Evolutionary conservation across 2,888 invertebrate genomes (phyloP).

Genomic region (Trichopria drosophilae): DNA sequence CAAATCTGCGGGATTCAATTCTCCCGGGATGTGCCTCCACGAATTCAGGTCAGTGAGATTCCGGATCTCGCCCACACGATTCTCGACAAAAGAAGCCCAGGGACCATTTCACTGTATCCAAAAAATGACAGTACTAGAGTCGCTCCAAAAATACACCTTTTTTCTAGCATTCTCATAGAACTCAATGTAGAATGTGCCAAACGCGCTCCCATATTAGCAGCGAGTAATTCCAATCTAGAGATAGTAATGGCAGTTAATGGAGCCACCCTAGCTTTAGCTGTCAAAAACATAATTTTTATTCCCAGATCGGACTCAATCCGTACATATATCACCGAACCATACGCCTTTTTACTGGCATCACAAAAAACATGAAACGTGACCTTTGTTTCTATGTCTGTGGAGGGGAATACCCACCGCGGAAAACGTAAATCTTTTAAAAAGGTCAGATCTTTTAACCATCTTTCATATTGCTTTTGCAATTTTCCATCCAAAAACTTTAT

Average conservation of each 20-base stretch:
- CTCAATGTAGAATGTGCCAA: background rate
- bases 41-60: slow-evolving; percentile 9
- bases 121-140: slow-evolving; percentile 9
- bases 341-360: slow-evolving; percentile 21
- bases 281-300: slow-evolving; percentile 7
- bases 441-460: slow-evolving; percentile 2
- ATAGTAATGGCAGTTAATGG: slow-evolving; percentile 2
- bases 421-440: slow-evolving; percentile 1
- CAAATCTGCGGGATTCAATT: slow-evolving; percentile 37
- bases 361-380: slow-evolving; percentile 14
- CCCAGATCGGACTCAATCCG: background rate
- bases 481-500: slow-evolving; percentile 11
- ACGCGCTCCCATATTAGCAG: slow-evolving; percentile 12
- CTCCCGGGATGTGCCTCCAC: slow-evolving; percentile 44
- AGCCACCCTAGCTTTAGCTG: slow-evolving; percentile 15
- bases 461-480: background rate
- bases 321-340: slow-evolving; percentile 8
- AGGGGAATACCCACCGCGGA: background rate
- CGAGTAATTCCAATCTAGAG: slow-evolving; percentile 16
- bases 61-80: slow-evolving; percentile 42
- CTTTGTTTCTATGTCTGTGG: background rate
- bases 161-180: background rate
- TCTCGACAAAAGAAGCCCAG: slow-evolving; percentile 40
- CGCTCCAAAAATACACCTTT: slow-evolving; percentile 6
- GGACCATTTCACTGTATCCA: slow-evolving; percentile 19